Evolutionary conservation across 2,113 vertebrate species (phyloP).

Genomic region (Anser brachyrhynchus): DNA sequence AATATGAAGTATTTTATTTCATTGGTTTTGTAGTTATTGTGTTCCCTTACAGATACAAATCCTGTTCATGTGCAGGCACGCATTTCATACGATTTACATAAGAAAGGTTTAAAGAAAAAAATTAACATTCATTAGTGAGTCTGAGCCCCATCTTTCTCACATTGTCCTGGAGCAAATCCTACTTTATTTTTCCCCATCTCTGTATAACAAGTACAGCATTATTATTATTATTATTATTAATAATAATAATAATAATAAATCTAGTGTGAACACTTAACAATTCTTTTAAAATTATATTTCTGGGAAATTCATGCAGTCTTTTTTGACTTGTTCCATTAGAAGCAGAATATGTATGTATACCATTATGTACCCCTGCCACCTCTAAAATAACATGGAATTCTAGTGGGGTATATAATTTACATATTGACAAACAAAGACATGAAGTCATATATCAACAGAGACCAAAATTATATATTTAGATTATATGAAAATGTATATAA

Average conservation of each 20-base stretch:
- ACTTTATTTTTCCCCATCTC: background rate
- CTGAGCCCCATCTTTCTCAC: background rate
- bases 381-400: background rate
- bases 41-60: background rate
- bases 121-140: background rate
- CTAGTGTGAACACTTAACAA: background rate
- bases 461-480: background rate
- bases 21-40: background rate
- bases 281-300: background rate
- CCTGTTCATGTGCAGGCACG: background rate
- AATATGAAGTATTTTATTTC: background rate
- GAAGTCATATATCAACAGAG: background rate
- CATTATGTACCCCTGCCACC: background rate
- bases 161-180: background rate
- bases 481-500: background rate
- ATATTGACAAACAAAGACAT: background rate
- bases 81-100: background rate
- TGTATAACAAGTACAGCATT: background rate
- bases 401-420: background rate
- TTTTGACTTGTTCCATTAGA: background rate
- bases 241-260: background rate
- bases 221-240: too few relatives aligned
- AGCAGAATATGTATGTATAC: background rate
- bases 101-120: slow-evolving; percentile 6
- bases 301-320: background rate